A percentile compares a stretch with the other conserved stretches of the same genome.
phyloP scores from a whole-genome alignment of 64 coral and sea anemone genomes.

The Montipora foliosa region DNA sequence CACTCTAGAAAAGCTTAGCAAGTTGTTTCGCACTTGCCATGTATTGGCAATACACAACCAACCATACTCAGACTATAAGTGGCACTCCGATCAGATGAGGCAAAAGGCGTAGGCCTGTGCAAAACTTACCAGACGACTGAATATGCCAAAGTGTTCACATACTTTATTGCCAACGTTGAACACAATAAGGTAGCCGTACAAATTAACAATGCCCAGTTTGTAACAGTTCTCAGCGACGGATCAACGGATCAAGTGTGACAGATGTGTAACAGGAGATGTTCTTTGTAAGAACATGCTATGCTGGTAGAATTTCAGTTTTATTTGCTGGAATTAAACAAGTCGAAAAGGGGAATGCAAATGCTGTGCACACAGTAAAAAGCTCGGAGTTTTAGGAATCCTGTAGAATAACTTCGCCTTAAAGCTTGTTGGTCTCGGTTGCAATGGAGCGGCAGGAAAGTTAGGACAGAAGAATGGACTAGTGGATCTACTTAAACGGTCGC shows the following conservation, averaged over 20 bases:
- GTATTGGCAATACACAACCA: neutral
- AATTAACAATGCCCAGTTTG: neutral
- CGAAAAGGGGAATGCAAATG: constrained; percentile 24
- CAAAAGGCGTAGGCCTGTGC: neutral
- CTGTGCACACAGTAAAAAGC: neutral
- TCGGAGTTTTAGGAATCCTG: neutral
- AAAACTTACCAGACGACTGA: constrained; percentile 2
- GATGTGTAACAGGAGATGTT: constrained; percentile 45
- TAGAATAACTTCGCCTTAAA: neutral
- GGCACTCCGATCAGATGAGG: constrained; percentile 32
- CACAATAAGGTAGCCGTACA: neutral
- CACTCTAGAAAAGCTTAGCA: neutral
- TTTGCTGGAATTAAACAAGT: constrained; percentile 12
- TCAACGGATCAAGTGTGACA: constrained; percentile 19
- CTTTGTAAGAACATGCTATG: constrained; percentile 6
- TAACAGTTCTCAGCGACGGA: constrained; percentile 18
- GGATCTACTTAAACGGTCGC: neutral
- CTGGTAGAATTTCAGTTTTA: constrained; percentile 3
- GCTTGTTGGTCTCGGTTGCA: constrained; percentile 22
- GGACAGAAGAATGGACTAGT: neutral
- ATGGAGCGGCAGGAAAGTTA: constrained; percentile 27
- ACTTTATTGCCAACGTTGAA: constrained; percentile 6
- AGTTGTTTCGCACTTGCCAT: constrained; percentile 49
- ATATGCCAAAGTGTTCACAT: constrained; percentile 20
- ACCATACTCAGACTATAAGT: neutral